Evolutionary conservation across 1,140 invertebrate genomes (phyloP).

Genomic region (Leptopilina clavipes): DNA sequence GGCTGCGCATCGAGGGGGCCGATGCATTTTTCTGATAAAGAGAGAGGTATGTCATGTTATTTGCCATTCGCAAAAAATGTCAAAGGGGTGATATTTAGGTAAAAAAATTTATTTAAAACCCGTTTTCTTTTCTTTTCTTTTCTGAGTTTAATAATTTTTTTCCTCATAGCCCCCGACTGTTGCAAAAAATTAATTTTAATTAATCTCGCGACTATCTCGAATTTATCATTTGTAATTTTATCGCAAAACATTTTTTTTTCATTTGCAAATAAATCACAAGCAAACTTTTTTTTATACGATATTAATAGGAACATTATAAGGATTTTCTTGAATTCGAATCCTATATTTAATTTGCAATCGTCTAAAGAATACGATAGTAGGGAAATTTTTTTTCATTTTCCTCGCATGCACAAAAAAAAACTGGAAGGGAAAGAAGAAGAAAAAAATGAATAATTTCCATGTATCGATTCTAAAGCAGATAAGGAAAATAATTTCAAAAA

Average conservation of each 20-base stretch:
- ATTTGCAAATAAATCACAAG: slow-evolving; percentile 15
- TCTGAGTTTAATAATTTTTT: slow-evolving; percentile 32
- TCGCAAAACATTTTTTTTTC: slow-evolving; percentile 11
- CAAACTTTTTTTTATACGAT: slow-evolving; percentile 25
- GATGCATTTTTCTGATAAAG: slow-evolving; percentile 37
- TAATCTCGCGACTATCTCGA: slow-evolving; percentile 42
- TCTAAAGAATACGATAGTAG: slow-evolving; percentile 15
- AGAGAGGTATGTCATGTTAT: slow-evolving; percentile 56
- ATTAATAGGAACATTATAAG: slow-evolving; percentile 55
- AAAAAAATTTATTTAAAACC: slow-evolving; percentile 34
- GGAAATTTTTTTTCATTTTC: neutral
- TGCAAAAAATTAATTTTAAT: slow-evolving; percentile 17
- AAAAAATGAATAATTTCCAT: neutral
- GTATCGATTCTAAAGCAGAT: neutral
- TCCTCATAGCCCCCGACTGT: slow-evolving; percentile 30
- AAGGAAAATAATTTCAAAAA: slow-evolving; percentile 20
- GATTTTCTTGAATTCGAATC: slow-evolving; percentile 48
- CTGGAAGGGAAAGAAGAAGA: neutral
- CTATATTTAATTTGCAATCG: slow-evolving; percentile 38
- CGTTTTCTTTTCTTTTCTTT: slow-evolving; percentile 28
- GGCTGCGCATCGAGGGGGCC: slow-evolving; percentile 38
- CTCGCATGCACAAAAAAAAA: slow-evolving; percentile 13
- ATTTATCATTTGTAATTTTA: slow-evolving; percentile 29
- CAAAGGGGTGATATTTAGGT: slow-evolving; percentile 46
- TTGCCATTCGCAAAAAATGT: slow-evolving; percentile 56